These are phyloP conservation scores for Crotalus helleri DNA, from an alignment of 2,113 vertebrate species.

Conservation along the genomic window DNA sequence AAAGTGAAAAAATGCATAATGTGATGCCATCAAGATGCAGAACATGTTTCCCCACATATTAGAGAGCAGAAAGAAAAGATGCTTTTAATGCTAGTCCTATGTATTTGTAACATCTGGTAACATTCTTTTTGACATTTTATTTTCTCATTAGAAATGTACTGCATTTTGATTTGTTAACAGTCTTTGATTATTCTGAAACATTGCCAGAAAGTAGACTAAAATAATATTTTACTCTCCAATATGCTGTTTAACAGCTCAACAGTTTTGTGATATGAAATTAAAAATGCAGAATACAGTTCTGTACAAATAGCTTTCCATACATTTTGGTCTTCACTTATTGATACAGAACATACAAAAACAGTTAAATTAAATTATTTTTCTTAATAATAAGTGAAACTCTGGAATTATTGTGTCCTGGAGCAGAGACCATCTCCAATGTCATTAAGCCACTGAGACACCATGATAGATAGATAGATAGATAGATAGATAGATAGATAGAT, in stretches of 20 bases:
- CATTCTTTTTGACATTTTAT: not conserved
- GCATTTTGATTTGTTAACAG: not conserved
- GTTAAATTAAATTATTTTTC: not conserved
- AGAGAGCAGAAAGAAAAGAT: not conserved
- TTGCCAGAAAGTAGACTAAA: not conserved
- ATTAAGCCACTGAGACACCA: too few relatives aligned
- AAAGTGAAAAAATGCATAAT: not conserved
- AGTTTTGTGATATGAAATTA: not conserved
- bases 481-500: too few relatives aligned
- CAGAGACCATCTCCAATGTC: too few relatives aligned
- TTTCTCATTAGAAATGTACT: not conserved
- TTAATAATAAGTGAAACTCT: not conserved
- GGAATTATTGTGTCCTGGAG: not conserved
- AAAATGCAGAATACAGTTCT: not conserved
- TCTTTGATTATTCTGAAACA: not conserved
- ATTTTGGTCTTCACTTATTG: not conserved
- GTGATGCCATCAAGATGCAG: not conserved
- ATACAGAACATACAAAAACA: constrained; percentile 9
- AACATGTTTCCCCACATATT: not conserved
- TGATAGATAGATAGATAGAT: too few relatives aligned
- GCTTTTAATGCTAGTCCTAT: not conserved
- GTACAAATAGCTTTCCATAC: not conserved
- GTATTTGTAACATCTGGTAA: not conserved
- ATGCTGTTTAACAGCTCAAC: not conserved
- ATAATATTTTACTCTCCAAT: not conserved